These are phyloP conservation scores for Solea senegalensis DNA, from an alignment of 2,113 vertebrate genomes.

Conservation along the genomic window DNA sequence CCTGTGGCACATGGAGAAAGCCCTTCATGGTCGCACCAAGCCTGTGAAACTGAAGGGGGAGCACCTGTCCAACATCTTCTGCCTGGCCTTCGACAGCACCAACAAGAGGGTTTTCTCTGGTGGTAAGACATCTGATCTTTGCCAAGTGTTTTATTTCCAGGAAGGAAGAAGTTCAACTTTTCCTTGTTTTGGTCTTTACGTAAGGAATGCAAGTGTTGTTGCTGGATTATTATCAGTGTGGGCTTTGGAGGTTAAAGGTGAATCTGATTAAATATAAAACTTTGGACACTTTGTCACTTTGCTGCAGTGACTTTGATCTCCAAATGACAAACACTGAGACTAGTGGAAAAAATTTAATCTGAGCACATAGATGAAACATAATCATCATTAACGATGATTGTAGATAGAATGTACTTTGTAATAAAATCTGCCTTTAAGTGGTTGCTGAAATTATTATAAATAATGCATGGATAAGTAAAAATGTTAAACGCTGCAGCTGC, in stretches of 20 bases:
- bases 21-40: slow-evolving; percentile 91
- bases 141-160: not conserved
- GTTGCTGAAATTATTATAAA: too few relatives aligned
- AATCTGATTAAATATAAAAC: not conserved
- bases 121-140: slow-evolving; percentile 78
- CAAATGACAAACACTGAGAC: not conserved
- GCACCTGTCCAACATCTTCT: slow-evolving; percentile 98
- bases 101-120: slow-evolving; percentile 97
- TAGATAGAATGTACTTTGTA: too few relatives aligned
- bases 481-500: not conserved
- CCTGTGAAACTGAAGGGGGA: slow-evolving; percentile 96
- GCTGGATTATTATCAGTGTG: too few relatives aligned
- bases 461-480: not conserved
- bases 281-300: not conserved
- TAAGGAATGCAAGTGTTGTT: too few relatives aligned
- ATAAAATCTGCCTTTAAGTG: too few relatives aligned
- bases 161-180: not conserved
- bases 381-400: too few relatives aligned
- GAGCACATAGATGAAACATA: too few relatives aligned
- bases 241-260: too few relatives aligned
- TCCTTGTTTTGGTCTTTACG: not conserved
- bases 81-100: slow-evolving; percentile 96
- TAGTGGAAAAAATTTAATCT: not conserved
- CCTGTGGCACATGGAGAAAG: slow-evolving; percentile 96
- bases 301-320: too few relatives aligned